Conservation (phyloP, 2,888 invertebrate species). For the Merodon equestris region DNA sequence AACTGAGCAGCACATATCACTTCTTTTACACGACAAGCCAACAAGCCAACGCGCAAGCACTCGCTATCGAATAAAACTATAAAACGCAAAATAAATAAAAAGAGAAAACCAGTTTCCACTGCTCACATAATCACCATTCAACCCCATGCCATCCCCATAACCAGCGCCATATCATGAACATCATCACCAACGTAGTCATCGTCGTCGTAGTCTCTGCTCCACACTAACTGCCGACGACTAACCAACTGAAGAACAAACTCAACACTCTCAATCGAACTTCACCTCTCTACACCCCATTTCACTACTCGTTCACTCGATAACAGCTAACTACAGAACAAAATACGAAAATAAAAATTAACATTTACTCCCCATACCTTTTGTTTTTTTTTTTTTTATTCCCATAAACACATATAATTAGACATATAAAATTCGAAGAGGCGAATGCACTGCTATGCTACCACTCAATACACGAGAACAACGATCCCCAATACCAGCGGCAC, state of each 20-base stretch:
- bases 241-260: conserved; percentile 24
- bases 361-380: conserved; percentile 1
- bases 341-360: neutral
- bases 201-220: too few species aligned
- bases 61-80: conserved; percentile 8
- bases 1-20: conserved; percentile 54
- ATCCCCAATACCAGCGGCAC: conserved; percentile 72
- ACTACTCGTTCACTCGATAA: too few species aligned
- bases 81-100: too few species aligned
- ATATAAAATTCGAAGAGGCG: conserved; percentile 66
- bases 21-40: conserved; percentile 7
- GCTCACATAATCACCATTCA: conserved; percentile 51
- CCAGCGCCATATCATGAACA: neutral
- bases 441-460: conserved; percentile 67
- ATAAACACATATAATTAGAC: conserved; percentile 54
- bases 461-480: conserved; percentile 39
- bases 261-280: conserved; percentile 55
- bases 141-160: conserved; percentile 39
- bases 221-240: neutral
- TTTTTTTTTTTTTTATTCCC: neutral
- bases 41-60: neutral
- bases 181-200: neutral
- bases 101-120: conserved; percentile 54
- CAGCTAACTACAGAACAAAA: too few species aligned
- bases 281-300: conserved; percentile 33